Conservation (phyloP, 2,888 invertebrate species). For the Rotaria socialis region DNA sequence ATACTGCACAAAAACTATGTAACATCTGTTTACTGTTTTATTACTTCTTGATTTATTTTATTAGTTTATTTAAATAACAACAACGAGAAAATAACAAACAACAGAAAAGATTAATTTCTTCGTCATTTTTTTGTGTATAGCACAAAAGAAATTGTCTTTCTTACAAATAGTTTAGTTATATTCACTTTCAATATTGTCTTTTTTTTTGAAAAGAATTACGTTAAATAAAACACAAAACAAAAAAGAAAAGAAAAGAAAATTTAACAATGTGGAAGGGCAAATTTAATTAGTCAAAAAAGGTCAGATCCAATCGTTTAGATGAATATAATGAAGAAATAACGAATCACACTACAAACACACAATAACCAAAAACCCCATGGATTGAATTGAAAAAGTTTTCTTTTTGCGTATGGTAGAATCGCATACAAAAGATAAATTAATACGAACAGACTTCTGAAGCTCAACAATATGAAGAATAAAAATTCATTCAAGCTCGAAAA, state of each 20-base stretch:
- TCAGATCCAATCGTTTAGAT: background rate
- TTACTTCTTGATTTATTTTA: background rate
- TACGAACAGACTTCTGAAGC: background rate
- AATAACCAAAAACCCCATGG: background rate
- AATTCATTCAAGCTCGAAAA: background rate
- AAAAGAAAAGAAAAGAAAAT: background rate
- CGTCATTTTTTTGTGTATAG: background rate
- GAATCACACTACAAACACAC: conserved; percentile 18
- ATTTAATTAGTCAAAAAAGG: background rate
- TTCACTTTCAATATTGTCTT: background rate
- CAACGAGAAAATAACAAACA: conserved; percentile 8
- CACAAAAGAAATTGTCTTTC: background rate
- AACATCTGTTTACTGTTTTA: too few relatives aligned
- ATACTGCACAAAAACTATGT: too few relatives aligned
- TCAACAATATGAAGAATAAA: background rate
- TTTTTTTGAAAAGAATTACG: background rate
- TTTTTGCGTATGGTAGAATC: background rate
- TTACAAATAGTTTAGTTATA: background rate
- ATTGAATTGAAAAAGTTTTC: background rate
- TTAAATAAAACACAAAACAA: background rate
- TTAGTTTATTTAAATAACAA: background rate
- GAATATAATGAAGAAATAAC: background rate
- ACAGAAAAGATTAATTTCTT: background rate
- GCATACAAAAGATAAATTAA: background rate
- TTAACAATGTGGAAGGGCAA: background rate